Conservation (phyloP, 2,113 vertebrate genomes). For the human region GRCh38 chr21:29083501-29084000, state of each 20-base stretch:
- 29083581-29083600: background rate
- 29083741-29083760: background rate
- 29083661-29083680: background rate
- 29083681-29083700: background rate
- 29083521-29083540: background rate
- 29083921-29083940: no score
- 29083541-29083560: background rate
- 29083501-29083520: background rate
- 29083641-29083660: background rate
- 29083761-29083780: background rate
- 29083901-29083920: no score
- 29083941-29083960: no score
- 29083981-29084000: no score
- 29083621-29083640: background rate
- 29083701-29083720: background rate
- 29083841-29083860: no score
- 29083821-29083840: background rate
- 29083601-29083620: background rate
- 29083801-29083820: background rate
- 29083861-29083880: no score
- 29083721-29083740: background rate
- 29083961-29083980: no score
- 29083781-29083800: conserved; percentile 33
- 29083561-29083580: conserved; percentile 16
- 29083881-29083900: no score